Evolutionary conservation across 2,797 vertebrate genomes (phyloP), one percentile per base, ranked within the genome.

Genomic region (Anisognathus igniventris): DNA sequence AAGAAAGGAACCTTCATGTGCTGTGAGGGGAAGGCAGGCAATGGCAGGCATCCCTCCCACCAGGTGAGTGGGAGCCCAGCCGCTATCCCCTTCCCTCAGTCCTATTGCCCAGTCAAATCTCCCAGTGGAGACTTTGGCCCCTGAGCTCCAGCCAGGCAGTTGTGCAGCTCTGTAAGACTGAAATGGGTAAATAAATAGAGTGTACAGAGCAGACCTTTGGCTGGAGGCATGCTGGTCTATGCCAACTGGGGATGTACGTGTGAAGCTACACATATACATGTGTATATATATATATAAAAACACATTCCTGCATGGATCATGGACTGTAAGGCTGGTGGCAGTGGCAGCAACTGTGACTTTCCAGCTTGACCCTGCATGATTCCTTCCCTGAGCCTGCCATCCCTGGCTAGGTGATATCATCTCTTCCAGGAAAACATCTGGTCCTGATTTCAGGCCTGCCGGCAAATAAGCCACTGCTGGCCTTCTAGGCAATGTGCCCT

Each of bases 341-440:
- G 56, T n/a, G 31, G 30, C 1, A 0, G 42, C 1, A 0, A 39
- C 58, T 80, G 68, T 6, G 4, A n/a, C 54, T 91, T 68, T 79
- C 37, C 57, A 71, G 67, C 45, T 50, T 73, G 51, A 53, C 44
- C 60, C 57, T 0, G 2, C 27, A 10, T 0, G 0, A 33, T 61
- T 64, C 70, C 39, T 74, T 65, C 53, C 48, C 25, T 5, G 7
- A 67, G 75, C 75, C 53, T 73, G 66, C 42, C 0, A 1, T 91
- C 56, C 67, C 70, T 51, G 48, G n/a, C 44, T 91, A 84, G 85
- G 85, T 86, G 85, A 90, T 90, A 91, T 62, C 62, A 84, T 92
- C 56, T 64, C 40, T 78, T 93, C 66, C 74, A 90, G 87, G 73
- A 66, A 92, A 92, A 96, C 87, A 92, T 94, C 89, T 95, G 95